Conservation (phyloP, 2,797 vertebrate genomes). For the Taeniopygia guttata region DNA sequence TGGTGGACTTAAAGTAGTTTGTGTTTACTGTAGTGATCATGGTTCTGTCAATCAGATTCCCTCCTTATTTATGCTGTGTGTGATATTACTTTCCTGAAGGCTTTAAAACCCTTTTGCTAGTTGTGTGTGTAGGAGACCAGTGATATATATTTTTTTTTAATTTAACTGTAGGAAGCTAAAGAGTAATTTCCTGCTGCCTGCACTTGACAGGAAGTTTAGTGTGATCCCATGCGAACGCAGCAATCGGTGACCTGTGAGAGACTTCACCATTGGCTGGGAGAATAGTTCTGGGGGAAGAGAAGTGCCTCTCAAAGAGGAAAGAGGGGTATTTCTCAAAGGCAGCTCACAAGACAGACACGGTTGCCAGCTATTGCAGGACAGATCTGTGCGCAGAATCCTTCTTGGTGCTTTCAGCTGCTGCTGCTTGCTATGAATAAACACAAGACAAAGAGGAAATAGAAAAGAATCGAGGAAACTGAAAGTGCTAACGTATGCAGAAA, state of each 20-base stretch:
- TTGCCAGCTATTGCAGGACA: conserved; percentile 24
- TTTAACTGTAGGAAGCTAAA: neutral
- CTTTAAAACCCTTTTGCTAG: neutral
- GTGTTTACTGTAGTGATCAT: neutral
- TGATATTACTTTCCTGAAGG: neutral
- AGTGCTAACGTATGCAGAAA: conserved; percentile 39
- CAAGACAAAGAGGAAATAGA: conserved; percentile 9
- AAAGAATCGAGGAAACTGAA: conserved; percentile 9
- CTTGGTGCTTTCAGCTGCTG: neutral
- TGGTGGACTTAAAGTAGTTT: neutral
- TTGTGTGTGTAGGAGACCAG: neutral
- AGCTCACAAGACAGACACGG: neutral
- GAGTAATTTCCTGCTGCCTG: neutral
- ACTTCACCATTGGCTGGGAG: neutral
- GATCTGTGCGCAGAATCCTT: neutral
- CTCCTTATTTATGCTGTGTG: neutral
- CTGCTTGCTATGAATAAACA: neutral
- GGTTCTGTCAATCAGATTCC: neutral
- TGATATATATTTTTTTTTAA: neutral
- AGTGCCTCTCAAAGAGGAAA: neutral
- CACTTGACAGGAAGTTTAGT: neutral
- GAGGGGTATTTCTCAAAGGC: conserved; percentile 36
- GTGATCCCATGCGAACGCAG: neutral
- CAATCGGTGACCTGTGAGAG: neutral
- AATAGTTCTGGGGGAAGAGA: neutral